phyloP scores from a whole-genome alignment of 2,888 invertebrate genomes.

The Yponomeuta cagnagella region DNA sequence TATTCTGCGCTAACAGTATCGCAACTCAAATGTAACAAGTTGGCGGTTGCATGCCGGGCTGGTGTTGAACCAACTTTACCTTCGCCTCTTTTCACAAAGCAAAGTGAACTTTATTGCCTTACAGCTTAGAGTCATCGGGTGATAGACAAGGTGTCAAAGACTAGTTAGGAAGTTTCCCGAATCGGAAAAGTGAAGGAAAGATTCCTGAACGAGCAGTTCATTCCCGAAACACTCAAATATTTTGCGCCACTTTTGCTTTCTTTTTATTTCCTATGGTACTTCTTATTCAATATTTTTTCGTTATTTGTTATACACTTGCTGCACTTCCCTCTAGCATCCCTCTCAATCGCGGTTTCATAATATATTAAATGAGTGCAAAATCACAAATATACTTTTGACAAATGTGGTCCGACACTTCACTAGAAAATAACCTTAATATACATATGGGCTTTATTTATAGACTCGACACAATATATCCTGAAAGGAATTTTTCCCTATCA shows the following conservation, averaged over 20 bases:
- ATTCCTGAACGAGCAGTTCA: slow-evolving; percentile 7
- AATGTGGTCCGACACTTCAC: too few relatives aligned
- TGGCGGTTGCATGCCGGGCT: slow-evolving; percentile 8
- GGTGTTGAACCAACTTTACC: not conserved
- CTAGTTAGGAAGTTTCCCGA: not conserved
- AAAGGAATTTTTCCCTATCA: too few relatives aligned
- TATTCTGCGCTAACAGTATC: slow-evolving; percentile 5
- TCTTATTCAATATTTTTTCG: not conserved
- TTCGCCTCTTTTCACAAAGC: not conserved
- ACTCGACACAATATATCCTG: too few relatives aligned
- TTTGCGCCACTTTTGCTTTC: not conserved
- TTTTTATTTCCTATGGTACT: not conserved
- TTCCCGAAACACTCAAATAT: not conserved
- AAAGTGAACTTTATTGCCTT: not conserved
- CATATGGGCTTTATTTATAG: too few relatives aligned
- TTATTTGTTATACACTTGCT: too few relatives aligned
- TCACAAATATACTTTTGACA: too few relatives aligned
- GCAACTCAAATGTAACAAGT: slow-evolving; percentile 7
- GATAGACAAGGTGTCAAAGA: not conserved
- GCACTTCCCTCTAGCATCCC: too few relatives aligned
- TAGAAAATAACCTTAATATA: too few relatives aligned
- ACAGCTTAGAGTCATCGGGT: not conserved
- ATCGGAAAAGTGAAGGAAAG: slow-evolving; percentile 8
- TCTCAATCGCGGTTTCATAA: too few relatives aligned
- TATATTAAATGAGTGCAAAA: too few relatives aligned